These are phyloP conservation scores for Argyrosomus regius DNA, from an alignment of 2,797 vertebrate genomes.

Conservation along the genomic window DNA sequence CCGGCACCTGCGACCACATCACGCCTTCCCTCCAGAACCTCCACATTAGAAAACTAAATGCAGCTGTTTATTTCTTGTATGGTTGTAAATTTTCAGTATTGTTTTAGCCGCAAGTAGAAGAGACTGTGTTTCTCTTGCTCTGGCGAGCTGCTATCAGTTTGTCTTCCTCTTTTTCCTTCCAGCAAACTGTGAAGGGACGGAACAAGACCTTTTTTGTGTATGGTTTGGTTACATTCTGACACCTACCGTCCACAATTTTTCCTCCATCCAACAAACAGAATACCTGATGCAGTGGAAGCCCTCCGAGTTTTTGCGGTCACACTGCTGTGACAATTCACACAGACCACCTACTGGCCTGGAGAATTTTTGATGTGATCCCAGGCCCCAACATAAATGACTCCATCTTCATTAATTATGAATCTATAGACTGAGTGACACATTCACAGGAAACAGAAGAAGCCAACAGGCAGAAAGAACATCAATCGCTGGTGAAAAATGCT, in stretches of 20 bases:
- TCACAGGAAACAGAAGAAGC: too few species aligned
- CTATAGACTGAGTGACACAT: too few species aligned
- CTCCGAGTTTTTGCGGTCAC: constrained; percentile 47
- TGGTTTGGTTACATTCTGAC: constrained; percentile 76
- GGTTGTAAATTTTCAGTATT: not conserved
- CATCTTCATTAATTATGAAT: constrained; percentile 89
- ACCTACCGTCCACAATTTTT: constrained; percentile 68
- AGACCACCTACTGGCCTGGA: constrained; percentile 33
- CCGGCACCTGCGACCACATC: too few species aligned
- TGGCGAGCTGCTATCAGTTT: constrained; percentile 19
- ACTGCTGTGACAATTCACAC: constrained; percentile 76
- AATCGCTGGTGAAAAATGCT: too few species aligned
- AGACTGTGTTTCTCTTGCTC: not conserved
- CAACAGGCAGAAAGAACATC: too few species aligned
- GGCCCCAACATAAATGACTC: constrained; percentile 87
- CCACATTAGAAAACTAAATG: not conserved
- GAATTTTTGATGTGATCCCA: constrained; percentile 81
- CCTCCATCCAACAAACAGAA: constrained; percentile 55
- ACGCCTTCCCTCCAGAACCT: too few species aligned
- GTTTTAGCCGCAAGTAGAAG: too few species aligned
- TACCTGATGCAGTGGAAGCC: constrained; percentile 43
- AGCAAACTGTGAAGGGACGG: constrained; percentile 40
- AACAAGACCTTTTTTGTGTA: constrained; percentile 70
- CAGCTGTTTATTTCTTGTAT: not conserved
- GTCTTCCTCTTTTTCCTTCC: constrained; percentile 33